Percentiles rank a stretch among this genome's conserved stretches.
Conservation (phyloP, 2,113 vertebrate genomes). For the Ptyas mucosa region DNA sequence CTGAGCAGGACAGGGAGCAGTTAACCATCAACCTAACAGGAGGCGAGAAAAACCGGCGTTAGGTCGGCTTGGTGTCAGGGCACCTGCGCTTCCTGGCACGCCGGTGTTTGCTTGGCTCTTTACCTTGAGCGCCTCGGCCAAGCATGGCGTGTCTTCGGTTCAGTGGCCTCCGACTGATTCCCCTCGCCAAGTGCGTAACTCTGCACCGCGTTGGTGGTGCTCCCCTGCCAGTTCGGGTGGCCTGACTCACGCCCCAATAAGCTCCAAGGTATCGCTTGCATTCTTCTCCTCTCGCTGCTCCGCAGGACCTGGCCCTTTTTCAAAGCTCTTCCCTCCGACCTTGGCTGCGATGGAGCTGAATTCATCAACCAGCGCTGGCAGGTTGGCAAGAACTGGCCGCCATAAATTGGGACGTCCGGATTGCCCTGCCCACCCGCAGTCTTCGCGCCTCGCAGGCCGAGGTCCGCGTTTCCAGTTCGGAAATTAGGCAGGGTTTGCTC, state of each 20-base stretch:
- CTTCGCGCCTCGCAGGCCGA: not conserved
- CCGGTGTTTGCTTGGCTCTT: not conserved
- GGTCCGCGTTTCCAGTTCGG: not conserved
- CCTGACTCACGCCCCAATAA: not conserved
- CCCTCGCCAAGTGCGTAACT: not conserved
- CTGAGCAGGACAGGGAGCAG: not conserved
- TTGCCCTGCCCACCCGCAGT: not conserved
- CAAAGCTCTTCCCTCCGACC: not conserved
- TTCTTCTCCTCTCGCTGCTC: not conserved
- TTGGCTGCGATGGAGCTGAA: not conserved
- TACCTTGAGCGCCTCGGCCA: not conserved
- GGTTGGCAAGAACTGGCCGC: not conserved
- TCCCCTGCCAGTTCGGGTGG: not conserved
- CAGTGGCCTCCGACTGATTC: not conserved
- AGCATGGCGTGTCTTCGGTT: not conserved
- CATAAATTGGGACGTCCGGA: not conserved
- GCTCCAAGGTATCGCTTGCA: not conserved
- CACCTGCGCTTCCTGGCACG: not conserved
- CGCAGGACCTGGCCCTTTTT: not conserved
- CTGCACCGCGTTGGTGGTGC: not conserved
- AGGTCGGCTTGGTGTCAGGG: not conserved
- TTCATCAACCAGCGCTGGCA: not conserved
- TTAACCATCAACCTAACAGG: not conserved
- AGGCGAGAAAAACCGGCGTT: not conserved
- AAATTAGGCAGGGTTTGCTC: not conserved